Conservation (phyloP, 2,888 invertebrate genomes). For the Parasteatoda lunata region DNA sequence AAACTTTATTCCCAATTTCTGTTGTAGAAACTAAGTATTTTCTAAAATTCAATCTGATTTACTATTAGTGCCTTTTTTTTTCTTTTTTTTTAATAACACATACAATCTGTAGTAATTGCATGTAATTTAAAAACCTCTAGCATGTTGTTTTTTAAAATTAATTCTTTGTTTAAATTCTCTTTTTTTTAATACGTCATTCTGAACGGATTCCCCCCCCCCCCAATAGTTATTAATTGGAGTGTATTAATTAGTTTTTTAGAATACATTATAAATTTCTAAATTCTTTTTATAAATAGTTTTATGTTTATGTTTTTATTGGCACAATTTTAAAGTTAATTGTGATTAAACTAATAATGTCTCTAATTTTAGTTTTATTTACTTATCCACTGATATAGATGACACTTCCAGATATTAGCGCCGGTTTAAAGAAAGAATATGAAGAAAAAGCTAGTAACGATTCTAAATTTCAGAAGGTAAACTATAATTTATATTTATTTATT, state of each 20-base stretch:
- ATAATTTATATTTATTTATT: neutral
- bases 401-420: slow-evolving; percentile 80
- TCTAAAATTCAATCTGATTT: neutral
- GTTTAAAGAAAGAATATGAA: slow-evolving; percentile 81
- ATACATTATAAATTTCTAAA: too few relatives aligned
- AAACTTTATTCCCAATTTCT: too few relatives aligned
- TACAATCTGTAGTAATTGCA: neutral
- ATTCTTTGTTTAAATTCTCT: neutral
- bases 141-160: neutral
- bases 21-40: neutral
- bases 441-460: slow-evolving; percentile 80
- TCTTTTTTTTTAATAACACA: too few relatives aligned
- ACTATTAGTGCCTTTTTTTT: neutral
- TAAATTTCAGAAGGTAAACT: slow-evolving; percentile 76
- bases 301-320: too few relatives aligned
- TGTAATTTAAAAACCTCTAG: neutral
- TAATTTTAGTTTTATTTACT: neutral
- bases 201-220: neutral
- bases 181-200: neutral
- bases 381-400: slow-evolving; percentile 74
- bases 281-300: too few relatives aligned
- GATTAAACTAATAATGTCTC: too few relatives aligned
- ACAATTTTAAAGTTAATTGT: too few relatives aligned
- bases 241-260: too few relatives aligned
- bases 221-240: neutral